phyloP scores from a whole-genome alignment of 2,888 invertebrate species.

The Tetragonula carbonaria region DNA sequence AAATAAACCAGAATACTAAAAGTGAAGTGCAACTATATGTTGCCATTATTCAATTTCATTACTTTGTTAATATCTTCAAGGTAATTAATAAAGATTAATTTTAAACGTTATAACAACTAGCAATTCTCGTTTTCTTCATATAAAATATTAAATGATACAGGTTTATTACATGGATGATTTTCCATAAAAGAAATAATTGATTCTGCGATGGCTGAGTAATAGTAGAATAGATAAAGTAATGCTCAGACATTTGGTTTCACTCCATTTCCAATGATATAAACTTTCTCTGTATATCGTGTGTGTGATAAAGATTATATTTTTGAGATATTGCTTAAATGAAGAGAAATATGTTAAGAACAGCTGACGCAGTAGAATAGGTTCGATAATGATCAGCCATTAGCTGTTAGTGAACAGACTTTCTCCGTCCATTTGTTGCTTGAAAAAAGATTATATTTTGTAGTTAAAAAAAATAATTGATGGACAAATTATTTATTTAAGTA shows the following conservation, averaged over 20 bases:
- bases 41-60: neutral
- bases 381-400: neutral
- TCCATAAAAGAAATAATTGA: too few species aligned
- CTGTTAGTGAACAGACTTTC: neutral
- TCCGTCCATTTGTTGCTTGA: neutral
- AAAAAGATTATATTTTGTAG: neutral
- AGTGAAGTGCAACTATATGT: neutral
- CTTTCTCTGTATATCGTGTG: neutral
- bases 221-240: neutral
- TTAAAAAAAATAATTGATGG: too few species aligned
- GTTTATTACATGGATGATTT: neutral
- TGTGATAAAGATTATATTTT: too few species aligned
- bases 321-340: neutral
- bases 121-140: neutral
- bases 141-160: neutral
- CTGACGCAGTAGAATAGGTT: neutral
- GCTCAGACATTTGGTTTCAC: neutral
- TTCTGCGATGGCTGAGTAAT: neutral
- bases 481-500: neutral
- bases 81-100: neutral
- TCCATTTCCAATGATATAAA: neutral
- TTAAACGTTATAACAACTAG: neutral
- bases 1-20: neutral
- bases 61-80: neutral
- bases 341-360: neutral